Conservation (phyloP, 2,888 invertebrate genomes). For the Habrosyne pyritoides region DNA sequence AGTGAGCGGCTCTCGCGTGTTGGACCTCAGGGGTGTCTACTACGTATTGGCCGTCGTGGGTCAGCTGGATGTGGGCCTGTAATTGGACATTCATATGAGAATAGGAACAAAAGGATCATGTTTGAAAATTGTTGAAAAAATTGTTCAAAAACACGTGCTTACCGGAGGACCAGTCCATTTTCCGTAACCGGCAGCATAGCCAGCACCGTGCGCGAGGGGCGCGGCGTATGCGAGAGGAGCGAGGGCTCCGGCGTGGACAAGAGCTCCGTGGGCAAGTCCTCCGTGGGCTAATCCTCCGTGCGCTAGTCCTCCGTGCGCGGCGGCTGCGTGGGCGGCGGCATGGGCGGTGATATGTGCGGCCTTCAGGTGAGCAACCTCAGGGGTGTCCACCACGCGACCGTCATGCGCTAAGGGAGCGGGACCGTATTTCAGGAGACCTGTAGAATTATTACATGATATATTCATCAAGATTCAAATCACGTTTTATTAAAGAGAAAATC, state of each 20-base stretch:
- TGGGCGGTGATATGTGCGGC: conserved; percentile 80
- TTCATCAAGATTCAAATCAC: no score
- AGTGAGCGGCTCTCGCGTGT: conserved; percentile 75
- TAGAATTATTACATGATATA: no score
- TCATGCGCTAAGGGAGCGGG: conserved; percentile 79
- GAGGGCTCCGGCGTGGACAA: conserved; percentile 34
- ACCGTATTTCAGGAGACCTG: conserved; percentile 78
- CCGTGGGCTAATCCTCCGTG: conserved; percentile 45
- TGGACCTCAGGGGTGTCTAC: conserved; percentile 79
- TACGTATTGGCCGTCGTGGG: conserved; percentile 79
- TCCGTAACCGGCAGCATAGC: conserved; percentile 72
- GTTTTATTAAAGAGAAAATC: no score
- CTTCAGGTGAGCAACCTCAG: conserved; percentile 84
- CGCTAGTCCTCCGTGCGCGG: conserved; percentile 47
- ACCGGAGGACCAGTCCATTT: conserved; percentile 76
- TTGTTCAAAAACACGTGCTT: conserved; percentile 11
- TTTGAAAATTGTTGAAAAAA: no score
- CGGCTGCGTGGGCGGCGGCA: conserved; percentile 63
- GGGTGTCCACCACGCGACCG: conserved; percentile 79
- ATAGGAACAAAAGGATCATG: no score
- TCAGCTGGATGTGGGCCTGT: conserved; percentile 77
- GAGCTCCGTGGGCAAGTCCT: conserved; percentile 41
- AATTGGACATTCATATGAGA: neutral
- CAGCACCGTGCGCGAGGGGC: conserved; percentile 37
- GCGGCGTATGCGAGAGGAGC: conserved; percentile 47